Conservation (phyloP, 2,113 vertebrate species). For the Cyanocitta stelleri region DNA sequence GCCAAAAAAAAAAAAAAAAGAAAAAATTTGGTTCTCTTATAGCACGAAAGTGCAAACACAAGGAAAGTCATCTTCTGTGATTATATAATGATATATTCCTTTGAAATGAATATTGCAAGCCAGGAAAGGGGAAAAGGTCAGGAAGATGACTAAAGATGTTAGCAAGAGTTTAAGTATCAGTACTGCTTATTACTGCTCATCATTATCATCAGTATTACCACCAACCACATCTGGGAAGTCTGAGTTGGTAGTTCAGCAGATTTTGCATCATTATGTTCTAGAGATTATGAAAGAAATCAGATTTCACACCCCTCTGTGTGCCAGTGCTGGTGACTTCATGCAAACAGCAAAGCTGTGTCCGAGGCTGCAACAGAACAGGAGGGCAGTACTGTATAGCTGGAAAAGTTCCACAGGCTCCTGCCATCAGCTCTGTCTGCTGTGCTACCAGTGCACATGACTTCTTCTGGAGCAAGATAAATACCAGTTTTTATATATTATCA, state of each 20-base stretch:
- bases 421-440: not conserved
- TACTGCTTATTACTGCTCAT: not conserved
- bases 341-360: not conserved
- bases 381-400: not conserved
- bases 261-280: not conserved
- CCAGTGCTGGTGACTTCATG: not conserved
- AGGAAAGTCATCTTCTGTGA: not conserved
- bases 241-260: slow-evolving; percentile 12
- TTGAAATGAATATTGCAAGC: slow-evolving; percentile 1
- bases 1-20: not conserved
- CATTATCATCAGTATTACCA: not conserved
- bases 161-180: not conserved
- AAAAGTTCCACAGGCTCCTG: not conserved
- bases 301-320: not conserved
- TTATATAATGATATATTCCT: slow-evolving; percentile 4
- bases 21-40: not conserved
- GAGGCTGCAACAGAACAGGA: not conserved
- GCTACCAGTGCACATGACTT: not conserved
- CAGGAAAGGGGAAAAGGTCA: slow-evolving; percentile 10
- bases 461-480: slow-evolving; percentile 18
- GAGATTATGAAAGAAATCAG: slow-evolving; percentile 26
- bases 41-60: not conserved
- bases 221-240: not conserved
- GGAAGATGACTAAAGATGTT: not conserved
- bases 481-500: not conserved